Evolutionary conservation across 2,888 invertebrate species (phyloP), one percentile per base, ranked within the genome.

Genomic region (Trissonchulus latispiculum): DNA sequence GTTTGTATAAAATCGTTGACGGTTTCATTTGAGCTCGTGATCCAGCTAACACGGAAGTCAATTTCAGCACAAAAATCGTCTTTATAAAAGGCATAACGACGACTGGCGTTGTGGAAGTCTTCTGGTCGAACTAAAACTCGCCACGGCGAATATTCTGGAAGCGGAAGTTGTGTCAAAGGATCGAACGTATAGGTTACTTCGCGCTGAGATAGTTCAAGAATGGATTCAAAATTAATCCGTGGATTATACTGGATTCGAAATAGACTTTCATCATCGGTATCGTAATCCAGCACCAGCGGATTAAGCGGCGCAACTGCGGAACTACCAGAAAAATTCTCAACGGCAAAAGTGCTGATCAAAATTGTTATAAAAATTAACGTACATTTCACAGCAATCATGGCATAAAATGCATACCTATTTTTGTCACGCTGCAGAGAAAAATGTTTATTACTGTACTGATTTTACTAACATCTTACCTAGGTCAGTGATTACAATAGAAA

Each of bases 21-120:
- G 15, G 8, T 64, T 64, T 64, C 32, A 18, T 33, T 33, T 15
- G 8, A 15, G 8, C 18, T 18, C 8, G 8, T 33, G 35, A 64
- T 64, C 66, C 66, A 64, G 35, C 66, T n/a, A 33, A 64, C 66
- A 15, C 66, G 66, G 28, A 64, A 64, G 35, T 64, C 66, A 8
- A 64, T 8, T 64, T 64, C 66, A 15, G 15, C 8, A n/a, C 66
- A 64, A 64, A 32, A 33, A 64, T 64, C 66, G 28, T 64, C 66
- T 64, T 64, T 64, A 18, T 8, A 8, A n/a, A 64, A 64, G 32
- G 66, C 66, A 28, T 64, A 64, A 15, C 66, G 8, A 64, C 66
- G 66, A 8, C 8, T 15, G 8, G 66, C 8, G 8, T n/a, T 28
- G 28, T 64, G 66, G 28, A 8, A 8, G 35, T 64, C 66, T 32